These are phyloP conservation scores for Pteropus rufus DNA, from an alignment of 2,797 vertebrate species.

Conservation along the genomic window DNA sequence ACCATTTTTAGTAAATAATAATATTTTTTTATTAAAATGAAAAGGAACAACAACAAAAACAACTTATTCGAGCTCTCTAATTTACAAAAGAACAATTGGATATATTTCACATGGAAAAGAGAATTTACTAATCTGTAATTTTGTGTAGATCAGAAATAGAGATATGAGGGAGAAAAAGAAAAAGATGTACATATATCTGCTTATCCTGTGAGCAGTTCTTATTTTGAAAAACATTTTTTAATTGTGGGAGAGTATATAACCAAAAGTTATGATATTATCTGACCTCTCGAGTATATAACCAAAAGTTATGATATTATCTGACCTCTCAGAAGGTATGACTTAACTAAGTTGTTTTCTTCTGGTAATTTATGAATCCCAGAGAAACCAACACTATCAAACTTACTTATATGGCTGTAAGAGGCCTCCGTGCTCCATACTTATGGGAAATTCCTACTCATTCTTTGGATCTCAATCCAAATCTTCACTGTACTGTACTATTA, in stretches of 20 bases:
- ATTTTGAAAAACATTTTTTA: not conserved
- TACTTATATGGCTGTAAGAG: not conserved
- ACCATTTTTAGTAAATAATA: not conserved
- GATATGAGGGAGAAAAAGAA: not conserved
- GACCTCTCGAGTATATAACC: not conserved
- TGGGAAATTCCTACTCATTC: not conserved
- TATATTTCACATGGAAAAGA: not conserved
- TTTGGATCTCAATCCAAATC: not conserved
- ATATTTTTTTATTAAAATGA: not conserved
- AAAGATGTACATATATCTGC: not conserved
- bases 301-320: not conserved
- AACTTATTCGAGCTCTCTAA: not conserved
- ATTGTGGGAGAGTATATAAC: not conserved
- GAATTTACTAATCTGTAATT: not conserved
- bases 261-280: not conserved
- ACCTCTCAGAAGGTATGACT: not conserved
- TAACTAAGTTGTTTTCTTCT: not conserved
- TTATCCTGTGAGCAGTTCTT: not conserved
- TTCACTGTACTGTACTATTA: not conserved
- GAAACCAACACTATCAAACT: not conserved
- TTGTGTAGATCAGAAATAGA: not conserved
- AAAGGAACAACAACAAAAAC: not conserved
- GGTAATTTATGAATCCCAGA: not conserved
- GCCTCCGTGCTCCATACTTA: not conserved
- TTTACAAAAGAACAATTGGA: not conserved